Percentiles rank a stretch among this genome's conserved stretches.
phyloP scores from a whole-genome alignment of 1,140 invertebrate genomes.

The Caenorhabditis latens region DNA sequence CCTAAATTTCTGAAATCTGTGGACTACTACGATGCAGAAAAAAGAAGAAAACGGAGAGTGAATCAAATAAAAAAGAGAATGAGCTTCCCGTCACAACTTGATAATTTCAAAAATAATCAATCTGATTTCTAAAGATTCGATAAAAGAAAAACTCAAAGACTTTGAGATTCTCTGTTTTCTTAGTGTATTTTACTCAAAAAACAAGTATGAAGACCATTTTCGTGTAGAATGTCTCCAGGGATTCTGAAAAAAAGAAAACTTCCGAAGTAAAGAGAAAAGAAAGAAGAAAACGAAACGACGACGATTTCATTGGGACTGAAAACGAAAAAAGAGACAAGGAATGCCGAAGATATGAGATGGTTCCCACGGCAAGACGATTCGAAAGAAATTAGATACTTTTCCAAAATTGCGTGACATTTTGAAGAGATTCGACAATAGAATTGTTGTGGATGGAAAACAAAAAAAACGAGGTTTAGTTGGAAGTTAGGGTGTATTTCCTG shows the following conservation, averaged over 20 bases:
- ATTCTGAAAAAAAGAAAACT: slow-evolving; percentile 11
- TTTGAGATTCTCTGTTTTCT: background rate
- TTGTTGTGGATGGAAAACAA: no score
- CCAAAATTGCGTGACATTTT: slow-evolving; percentile 46
- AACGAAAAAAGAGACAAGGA: background rate
- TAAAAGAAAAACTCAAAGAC: background rate
- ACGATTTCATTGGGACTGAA: slow-evolving; percentile 27
- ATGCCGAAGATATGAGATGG: background rate
- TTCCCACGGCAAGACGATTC: slow-evolving; percentile 42
- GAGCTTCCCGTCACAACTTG: background rate
- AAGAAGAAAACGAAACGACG: background rate
- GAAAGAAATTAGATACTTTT: slow-evolving; percentile 49
- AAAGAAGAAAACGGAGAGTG: background rate
- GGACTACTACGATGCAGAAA: slow-evolving; percentile 5
- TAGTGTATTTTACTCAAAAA: background rate
- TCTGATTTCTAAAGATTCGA: background rate
- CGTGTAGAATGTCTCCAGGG: slow-evolving; percentile 21
- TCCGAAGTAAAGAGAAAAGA: background rate
- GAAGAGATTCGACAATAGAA: background rate
- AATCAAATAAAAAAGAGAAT: slow-evolving; percentile 35
- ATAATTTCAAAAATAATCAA: background rate
- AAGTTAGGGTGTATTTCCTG: no score
- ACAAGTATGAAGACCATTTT: slow-evolving; percentile 42
- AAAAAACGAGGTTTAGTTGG: no score
- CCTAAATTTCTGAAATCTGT: slow-evolving; percentile 37